These are phyloP conservation scores for Drosophila rubida DNA, from an alignment of 2,888 invertebrate genomes.

Conservation along the genomic window DNA sequence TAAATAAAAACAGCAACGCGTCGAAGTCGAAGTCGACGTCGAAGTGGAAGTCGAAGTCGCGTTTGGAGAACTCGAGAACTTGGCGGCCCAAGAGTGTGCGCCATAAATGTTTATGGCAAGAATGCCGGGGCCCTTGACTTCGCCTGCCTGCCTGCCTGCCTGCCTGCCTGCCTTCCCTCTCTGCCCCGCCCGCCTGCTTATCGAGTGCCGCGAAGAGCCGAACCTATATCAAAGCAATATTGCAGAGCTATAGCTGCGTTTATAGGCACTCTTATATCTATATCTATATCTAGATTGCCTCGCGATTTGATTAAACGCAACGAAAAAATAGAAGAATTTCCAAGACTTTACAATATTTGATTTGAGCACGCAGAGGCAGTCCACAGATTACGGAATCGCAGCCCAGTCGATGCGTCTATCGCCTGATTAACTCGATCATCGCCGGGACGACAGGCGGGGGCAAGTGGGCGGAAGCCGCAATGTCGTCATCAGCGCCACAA, in stretches of 20 bases:
- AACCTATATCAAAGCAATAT: slow-evolving; percentile 19
- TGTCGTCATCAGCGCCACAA: slow-evolving; percentile 6
- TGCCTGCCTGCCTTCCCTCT: slow-evolving; percentile 50
- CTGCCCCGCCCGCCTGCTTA: neutral
- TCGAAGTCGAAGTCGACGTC: neutral
- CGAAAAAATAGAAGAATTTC: slow-evolving; percentile 29
- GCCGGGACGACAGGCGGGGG: neutral
- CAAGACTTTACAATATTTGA: slow-evolving; percentile 41
- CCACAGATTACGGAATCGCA: slow-evolving; percentile 11
- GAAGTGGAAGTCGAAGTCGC: too few species aligned
- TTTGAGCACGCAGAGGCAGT: slow-evolving; percentile 14
- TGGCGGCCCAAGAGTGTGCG: neutral
- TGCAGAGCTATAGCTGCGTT: neutral
- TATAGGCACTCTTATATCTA: slow-evolving; percentile 10
- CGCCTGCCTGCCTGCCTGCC: neutral
- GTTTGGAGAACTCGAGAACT: slow-evolving; percentile 2
- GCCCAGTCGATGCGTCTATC: neutral
- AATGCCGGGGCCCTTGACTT: slow-evolving; percentile 30
- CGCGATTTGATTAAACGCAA: slow-evolving; percentile 55
- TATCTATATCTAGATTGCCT: slow-evolving; percentile 29
- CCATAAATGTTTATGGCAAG: slow-evolving; percentile 61
- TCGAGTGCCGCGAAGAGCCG: slow-evolving; percentile 8
- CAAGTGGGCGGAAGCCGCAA: neutral
- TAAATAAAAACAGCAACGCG: slow-evolving; percentile 33
- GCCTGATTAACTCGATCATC: neutral